These are phyloP conservation scores for Chymomyza fuscimana DNA, from an alignment of 2,888 invertebrate genomes.

Conservation along the genomic window DNA sequence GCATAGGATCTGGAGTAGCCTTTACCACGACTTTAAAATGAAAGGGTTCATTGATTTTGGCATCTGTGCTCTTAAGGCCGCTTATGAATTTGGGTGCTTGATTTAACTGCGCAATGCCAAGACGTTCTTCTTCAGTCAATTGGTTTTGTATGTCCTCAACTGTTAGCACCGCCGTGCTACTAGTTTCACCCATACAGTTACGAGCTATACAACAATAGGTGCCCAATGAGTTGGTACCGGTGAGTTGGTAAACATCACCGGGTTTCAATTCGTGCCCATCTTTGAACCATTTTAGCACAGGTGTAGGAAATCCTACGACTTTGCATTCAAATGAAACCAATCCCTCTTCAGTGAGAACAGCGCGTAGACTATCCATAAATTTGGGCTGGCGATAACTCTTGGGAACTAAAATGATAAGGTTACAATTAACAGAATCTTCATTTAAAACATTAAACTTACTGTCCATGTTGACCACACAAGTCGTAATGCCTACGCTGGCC, in stretches of 20 bases:
- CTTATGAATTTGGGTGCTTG: slow-evolving; percentile 91
- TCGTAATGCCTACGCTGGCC: slow-evolving; percentile 87
- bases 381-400: slow-evolving; percentile 93
- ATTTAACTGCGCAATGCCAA: slow-evolving; percentile 83
- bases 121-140: slow-evolving; percentile 90
- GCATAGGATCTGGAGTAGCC: slow-evolving; percentile 88
- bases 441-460: slow-evolving; percentile 81
- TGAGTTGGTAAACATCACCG: slow-evolving; percentile 94
- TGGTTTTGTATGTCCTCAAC: slow-evolving; percentile 95
- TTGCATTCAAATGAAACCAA: slow-evolving; percentile 96
- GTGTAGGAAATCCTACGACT: slow-evolving; percentile 95
- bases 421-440: background rate
- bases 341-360: slow-evolving; percentile 94
- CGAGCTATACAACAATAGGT: slow-evolving; percentile 93
- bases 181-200: slow-evolving; percentile 95
- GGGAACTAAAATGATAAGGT: slow-evolving; percentile 84
- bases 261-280: slow-evolving; percentile 95
- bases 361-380: slow-evolving; percentile 94
- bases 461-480: slow-evolving; percentile 87
- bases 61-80: slow-evolving; percentile 90
- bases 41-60: slow-evolving; percentile 90
- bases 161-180: slow-evolving; percentile 91
- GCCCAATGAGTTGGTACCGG: slow-evolving; percentile 93
- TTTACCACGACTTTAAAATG: slow-evolving; percentile 91
- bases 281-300: slow-evolving; percentile 93